Evolutionary conservation across 2,888 invertebrate species (phyloP).

Genomic region (Noctua janthe): DNA sequence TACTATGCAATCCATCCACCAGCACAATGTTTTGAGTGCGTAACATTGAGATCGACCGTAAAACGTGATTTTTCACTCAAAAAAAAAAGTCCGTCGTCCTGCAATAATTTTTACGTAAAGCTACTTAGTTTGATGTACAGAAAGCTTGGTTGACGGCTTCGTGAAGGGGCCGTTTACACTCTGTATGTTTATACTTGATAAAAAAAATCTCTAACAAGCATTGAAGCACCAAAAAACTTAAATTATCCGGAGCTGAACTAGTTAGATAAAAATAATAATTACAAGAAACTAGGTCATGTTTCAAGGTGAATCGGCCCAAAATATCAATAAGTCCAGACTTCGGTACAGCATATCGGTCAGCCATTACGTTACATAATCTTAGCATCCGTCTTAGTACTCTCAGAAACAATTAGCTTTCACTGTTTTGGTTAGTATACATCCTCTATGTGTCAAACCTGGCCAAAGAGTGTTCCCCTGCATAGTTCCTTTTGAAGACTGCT

Average conservation of each 20-base stretch:
- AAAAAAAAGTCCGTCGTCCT: too few relatives aligned
- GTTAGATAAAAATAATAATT: constrained; percentile 16
- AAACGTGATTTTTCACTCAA: too few relatives aligned
- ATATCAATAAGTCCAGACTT: constrained; percentile 21
- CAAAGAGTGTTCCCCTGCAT: not conserved
- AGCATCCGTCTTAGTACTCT: constrained; percentile 19
- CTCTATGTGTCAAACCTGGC: not conserved
- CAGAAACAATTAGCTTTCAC: constrained; percentile 15
- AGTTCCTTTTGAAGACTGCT: not conserved
- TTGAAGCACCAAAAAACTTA: not conserved
- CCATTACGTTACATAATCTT: constrained; percentile 32
- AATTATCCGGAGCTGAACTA: not conserved
- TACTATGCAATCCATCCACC: too few relatives aligned
- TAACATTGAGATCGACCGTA: too few relatives aligned
- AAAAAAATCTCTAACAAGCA: not conserved
- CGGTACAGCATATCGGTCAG: constrained; percentile 19
- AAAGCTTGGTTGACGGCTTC: too few relatives aligned
- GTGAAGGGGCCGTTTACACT: too few relatives aligned
- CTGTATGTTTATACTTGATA: too few relatives aligned
- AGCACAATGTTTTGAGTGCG: too few relatives aligned
- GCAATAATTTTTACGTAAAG: too few relatives aligned
- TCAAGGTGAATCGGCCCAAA: constrained; percentile 33
- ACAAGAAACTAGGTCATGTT: constrained; percentile 18
- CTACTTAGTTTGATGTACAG: too few relatives aligned
- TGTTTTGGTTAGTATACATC: not conserved